These are phyloP conservation scores for Formica exsecta DNA, from an alignment of 1,140 invertebrate genomes.

Conservation along the genomic window DNA sequence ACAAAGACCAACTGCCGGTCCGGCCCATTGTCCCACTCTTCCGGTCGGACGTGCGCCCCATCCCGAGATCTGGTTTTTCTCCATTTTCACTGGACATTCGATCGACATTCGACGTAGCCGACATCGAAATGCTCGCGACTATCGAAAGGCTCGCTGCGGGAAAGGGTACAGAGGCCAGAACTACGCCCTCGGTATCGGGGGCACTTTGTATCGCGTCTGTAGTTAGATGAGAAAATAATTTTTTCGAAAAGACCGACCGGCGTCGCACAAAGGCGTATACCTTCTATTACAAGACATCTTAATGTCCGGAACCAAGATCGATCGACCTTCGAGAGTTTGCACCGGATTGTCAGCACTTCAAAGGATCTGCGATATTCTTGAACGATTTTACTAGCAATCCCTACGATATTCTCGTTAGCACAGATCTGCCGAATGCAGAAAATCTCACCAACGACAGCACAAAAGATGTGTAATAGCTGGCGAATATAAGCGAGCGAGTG, in stretches of 20 bases:
- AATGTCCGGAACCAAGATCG: constrained; percentile 76
- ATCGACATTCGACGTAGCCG: constrained; percentile 48
- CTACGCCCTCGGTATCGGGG: constrained; percentile 41
- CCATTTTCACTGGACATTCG: constrained; percentile 62
- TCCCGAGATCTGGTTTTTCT: constrained; percentile 66
- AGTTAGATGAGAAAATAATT: constrained; percentile 68
- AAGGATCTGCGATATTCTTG: constrained; percentile 61
- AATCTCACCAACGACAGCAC: background rate
- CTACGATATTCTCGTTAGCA: constrained; percentile 60
- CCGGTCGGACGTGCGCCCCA: constrained; percentile 71
- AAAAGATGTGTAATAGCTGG: constrained; percentile 15
- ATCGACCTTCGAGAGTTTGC: constrained; percentile 66
- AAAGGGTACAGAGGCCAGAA: constrained; percentile 71
- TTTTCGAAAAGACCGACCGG: constrained; percentile 49
- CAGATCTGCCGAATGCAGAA: constrained; percentile 27
- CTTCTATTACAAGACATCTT: constrained; percentile 49
- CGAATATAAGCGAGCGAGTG: background rate
- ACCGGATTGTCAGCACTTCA: constrained; percentile 60
- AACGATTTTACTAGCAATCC: background rate
- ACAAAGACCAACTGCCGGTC: constrained; percentile 75
- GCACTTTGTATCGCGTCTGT: background rate
- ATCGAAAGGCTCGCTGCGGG: constrained; percentile 1
- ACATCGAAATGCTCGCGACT: constrained; percentile 20
- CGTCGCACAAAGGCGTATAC: constrained; percentile 7
- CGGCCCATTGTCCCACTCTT: constrained; percentile 77